Percentiles rank a stretch among this genome's conserved stretches.
These are phyloP conservation scores for Agrilus mali DNA, from an alignment of 2,888 invertebrate species.

Conservation along the genomic window DNA sequence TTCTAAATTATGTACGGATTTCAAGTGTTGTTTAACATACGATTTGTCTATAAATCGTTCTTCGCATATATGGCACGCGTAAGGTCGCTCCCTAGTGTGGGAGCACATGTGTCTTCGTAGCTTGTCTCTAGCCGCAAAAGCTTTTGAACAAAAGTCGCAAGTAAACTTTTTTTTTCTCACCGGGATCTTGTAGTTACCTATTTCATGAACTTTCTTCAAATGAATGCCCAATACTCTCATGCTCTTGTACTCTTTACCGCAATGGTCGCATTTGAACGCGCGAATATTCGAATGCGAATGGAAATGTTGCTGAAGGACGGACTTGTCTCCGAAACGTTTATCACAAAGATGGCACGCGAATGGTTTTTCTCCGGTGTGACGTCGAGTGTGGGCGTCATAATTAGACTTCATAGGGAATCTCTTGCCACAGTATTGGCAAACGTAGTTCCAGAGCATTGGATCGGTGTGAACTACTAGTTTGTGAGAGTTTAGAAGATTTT, in stretches of 20 bases:
- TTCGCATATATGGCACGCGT: conserved; percentile 18
- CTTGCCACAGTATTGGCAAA: conserved; percentile 14
- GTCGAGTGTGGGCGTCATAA: conserved; percentile 12
- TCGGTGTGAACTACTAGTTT: conserved; percentile 25
- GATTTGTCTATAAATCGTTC: conserved; percentile 23
- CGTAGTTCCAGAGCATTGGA: conserved; percentile 20
- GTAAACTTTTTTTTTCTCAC: conserved; percentile 26
- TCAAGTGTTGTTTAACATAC: conserved; percentile 21
- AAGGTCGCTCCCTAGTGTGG: conserved; percentile 23
- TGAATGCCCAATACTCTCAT: conserved; percentile 36
- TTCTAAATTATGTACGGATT: conserved; percentile 17
- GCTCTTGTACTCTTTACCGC: conserved; percentile 37
- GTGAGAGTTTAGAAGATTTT: conserved; percentile 9
- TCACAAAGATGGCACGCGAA: conserved; percentile 17
- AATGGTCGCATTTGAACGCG: conserved; percentile 32
- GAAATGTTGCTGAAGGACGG: conserved; percentile 16
- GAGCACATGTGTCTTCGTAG: conserved; percentile 21
- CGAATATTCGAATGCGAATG: conserved; percentile 14
- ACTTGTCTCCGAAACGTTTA: conserved; percentile 14
- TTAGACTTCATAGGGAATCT: conserved; percentile 14
- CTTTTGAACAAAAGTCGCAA: conserved; percentile 28
- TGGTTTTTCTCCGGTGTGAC: conserved; percentile 15
- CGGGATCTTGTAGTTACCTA: conserved; percentile 27
- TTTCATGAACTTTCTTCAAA: conserved; percentile 35
- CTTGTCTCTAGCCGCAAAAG: conserved; percentile 24